Evolutionary conservation across 2,797 vertebrate genomes (phyloP).

Genomic region (Salarias fasciatus): DNA sequence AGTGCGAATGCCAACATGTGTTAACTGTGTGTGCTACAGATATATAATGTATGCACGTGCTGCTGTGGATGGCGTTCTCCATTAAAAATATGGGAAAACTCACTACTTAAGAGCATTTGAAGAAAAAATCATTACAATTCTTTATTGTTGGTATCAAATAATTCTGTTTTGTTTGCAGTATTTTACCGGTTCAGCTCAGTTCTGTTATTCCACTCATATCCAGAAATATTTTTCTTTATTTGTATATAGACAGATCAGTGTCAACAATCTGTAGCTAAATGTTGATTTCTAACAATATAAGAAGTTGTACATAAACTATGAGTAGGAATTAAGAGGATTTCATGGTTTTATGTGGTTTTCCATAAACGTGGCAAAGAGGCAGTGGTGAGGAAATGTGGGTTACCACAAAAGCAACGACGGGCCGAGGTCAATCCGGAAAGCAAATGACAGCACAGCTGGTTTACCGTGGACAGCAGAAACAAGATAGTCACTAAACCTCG

Average conservation of each 20-base stretch:
- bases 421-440: constrained; percentile 16
- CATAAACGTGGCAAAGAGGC: constrained; percentile 13
- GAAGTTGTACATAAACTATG: constrained; percentile 2
- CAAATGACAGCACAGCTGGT: constrained; percentile 3
- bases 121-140: too few species aligned
- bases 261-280: background rate
- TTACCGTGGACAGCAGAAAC: constrained; percentile 18
- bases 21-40: constrained; percentile 8
- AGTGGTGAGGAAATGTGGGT: constrained; percentile 6
- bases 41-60: too few species aligned
- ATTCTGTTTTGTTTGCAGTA: too few species aligned
- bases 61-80: too few species aligned
- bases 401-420: background rate
- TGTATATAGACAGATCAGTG: background rate
- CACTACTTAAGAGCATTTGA: too few species aligned
- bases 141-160: too few species aligned
- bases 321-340: constrained; percentile 7
- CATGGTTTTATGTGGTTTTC: constrained; percentile 11
- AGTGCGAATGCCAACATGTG: constrained; percentile 21
- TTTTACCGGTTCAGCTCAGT: too few species aligned
- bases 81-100: too few species aligned
- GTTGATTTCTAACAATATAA: background rate
- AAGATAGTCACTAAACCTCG: constrained; percentile 14
- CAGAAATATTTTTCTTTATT: background rate
- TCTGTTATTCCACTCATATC: constrained; percentile 1